Evolutionary conservation across 2,113 vertebrate genomes (phyloP), one percentile per base, ranked within the genome.

Genomic region (Lamprologus sp.): DNA sequence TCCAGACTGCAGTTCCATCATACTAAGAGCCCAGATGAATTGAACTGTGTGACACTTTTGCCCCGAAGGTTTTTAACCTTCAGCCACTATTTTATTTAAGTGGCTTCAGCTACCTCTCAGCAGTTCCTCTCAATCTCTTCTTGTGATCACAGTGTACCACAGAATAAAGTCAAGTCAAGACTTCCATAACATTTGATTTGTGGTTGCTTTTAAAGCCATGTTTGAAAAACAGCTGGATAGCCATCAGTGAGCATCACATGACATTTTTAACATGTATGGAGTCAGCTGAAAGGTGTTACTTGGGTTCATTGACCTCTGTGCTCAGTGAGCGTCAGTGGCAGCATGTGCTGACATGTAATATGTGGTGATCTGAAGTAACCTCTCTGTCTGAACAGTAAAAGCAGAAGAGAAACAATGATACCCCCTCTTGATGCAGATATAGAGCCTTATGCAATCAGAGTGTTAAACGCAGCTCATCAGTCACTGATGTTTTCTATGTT

Each of bases 321-420:
- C 56, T 45, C 19, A 77, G 37, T 84, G 6, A 15, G 51, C 58
- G 15, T 56, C 55, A 45, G 60, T 49, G 70, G 33, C 26, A 60
- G 19, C 56, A 81, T 87, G 51, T 87, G 92, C 94, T 94, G 94
- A 93, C 90, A 75, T 83, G 83, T 85, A 77, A 56, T 79, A 75
- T 84, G 54, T 83, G 55, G n/a, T 94, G 93, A 92, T 87, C 93
- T 89, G 33, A 82, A 92, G 92, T 96, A 93, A 94, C 94, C 92
- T 91, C 83, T 86, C 79, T 54, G 75, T 86, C 37, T 87, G 77
- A 37, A 60, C 84, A 89, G 55, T 70, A 14, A 87, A 90, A 87
- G 81, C 83, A 85, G 58, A 79, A 49, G 49, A 83, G 84, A 51
- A 81, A 81, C 86, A 87, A 89, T 55, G 79, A 73, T 21, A 53